These are phyloP conservation scores for Australoheros facetus DNA, from an alignment of 2,797 vertebrate genomes.

Conservation along the genomic window DNA sequence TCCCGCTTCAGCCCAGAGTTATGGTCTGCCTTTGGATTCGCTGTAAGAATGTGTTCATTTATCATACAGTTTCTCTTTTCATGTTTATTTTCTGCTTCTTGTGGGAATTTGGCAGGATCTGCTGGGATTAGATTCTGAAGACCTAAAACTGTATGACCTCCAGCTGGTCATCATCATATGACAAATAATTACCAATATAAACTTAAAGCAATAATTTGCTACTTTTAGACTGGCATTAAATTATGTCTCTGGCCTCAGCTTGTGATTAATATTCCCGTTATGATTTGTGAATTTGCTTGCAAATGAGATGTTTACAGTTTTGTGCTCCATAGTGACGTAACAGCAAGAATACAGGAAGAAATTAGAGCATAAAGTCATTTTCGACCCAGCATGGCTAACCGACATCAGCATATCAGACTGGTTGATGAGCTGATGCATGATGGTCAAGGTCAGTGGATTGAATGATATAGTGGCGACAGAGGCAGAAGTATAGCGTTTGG, in stretches of 20 bases:
- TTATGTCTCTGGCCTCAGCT: conserved; percentile 10
- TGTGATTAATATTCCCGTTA: conserved; percentile 1
- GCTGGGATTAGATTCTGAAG: conserved; percentile 6
- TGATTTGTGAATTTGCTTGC: background rate
- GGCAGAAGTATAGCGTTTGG: conserved; percentile 46
- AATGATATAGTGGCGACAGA: conserved; percentile 41
- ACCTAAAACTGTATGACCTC: conserved; percentile 24
- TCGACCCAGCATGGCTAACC: background rate
- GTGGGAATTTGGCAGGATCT: conserved; percentile 28
- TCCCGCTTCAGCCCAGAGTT: conserved; percentile 2
- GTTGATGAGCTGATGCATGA: conserved; percentile 35
- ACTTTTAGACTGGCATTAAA: background rate
- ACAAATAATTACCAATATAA: conserved; percentile 45
- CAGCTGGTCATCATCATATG: conserved; percentile 34
- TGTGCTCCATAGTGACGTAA: background rate
- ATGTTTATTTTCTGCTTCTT: conserved; percentile 34
- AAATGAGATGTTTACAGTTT: background rate
- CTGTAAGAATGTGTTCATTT: conserved; percentile 7
- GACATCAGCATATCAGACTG: background rate
- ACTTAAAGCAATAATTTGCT: conserved; percentile 17
- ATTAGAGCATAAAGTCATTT: background rate
- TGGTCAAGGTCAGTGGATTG: conserved; percentile 35
- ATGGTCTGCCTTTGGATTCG: conserved; percentile 21
- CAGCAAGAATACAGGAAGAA: background rate
- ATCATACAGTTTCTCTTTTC: conserved; percentile 7